Conservation (phyloP, 2,888 invertebrate genomes). For the Caenorhabditis japonica region DNA sequence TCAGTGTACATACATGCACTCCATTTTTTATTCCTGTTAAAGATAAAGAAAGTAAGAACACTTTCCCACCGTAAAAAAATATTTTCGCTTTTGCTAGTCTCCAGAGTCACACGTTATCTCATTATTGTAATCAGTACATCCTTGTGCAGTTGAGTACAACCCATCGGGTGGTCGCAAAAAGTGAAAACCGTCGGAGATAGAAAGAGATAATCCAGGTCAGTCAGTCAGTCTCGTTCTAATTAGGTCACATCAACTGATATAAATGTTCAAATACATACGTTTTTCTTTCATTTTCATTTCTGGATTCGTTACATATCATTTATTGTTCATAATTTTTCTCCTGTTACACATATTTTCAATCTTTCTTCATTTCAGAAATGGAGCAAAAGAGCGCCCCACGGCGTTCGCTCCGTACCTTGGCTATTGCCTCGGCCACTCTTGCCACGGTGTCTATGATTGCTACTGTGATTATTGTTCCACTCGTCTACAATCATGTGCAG, state of each 20-base stretch:
- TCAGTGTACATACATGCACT: too few relatives aligned
- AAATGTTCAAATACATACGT: constrained; percentile 29
- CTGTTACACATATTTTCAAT: not conserved
- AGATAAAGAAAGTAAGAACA: too few relatives aligned
- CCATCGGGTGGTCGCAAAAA: constrained; percentile 14
- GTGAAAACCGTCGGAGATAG: constrained; percentile 50
- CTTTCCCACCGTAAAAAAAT: too few relatives aligned
- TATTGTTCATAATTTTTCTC: constrained; percentile 5
- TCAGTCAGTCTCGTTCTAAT: constrained; percentile 45
- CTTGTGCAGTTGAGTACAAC: constrained; percentile 17
- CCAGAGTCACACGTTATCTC: constrained; percentile 18
- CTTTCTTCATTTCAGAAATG: constrained; percentile 27
- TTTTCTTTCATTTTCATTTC: constrained; percentile 30
- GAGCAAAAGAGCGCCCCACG: constrained; percentile 39
- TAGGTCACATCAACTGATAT: constrained; percentile 49
- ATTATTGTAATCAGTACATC: constrained; percentile 8
- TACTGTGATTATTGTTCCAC: constrained; percentile 76
- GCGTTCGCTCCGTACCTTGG: constrained; percentile 72
- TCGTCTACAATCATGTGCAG: constrained; percentile 77
- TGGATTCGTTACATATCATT: too few relatives aligned
- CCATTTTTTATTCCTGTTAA: too few relatives aligned
- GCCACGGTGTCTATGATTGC: constrained; percentile 73
- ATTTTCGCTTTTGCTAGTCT: too few relatives aligned
- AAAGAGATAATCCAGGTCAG: constrained; percentile 52
- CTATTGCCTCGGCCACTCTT: constrained; percentile 75